Evolutionary conservation across 2,113 vertebrate genomes (phyloP).

Genomic region (Megaptera novaeangliae): DNA sequence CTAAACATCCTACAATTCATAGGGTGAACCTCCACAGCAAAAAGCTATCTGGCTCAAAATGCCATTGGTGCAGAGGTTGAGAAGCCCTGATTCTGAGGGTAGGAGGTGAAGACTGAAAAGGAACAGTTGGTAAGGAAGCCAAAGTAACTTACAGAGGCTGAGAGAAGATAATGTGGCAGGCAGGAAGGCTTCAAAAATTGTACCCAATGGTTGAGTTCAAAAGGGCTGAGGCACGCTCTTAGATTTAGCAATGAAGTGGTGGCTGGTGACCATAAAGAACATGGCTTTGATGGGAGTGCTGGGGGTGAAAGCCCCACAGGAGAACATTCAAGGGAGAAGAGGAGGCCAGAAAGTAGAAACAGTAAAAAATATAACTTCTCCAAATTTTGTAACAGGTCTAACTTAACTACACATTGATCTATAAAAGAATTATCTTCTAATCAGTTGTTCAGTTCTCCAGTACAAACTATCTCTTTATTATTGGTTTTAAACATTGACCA

Average conservation of each 20-base stretch:
- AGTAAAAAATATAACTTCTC: not conserved
- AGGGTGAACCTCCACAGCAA: too few relatives aligned
- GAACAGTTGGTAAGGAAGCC: not conserved
- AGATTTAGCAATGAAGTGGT: not conserved
- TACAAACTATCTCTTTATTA: not conserved
- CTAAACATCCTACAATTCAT: too few relatives aligned
- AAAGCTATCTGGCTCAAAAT: too few relatives aligned
- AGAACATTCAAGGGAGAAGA: not conserved
- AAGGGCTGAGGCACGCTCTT: not conserved
- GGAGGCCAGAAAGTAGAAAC: not conserved
- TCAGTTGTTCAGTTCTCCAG: not conserved
- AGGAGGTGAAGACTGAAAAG: not conserved
- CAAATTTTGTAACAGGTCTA: not conserved
- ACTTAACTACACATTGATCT: not conserved
- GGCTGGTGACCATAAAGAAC: not conserved
- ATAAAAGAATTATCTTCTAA: not conserved
- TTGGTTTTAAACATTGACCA: not conserved
- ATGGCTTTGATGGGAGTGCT: not conserved
- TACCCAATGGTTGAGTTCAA: not conserved
- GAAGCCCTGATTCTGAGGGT: too few relatives aligned
- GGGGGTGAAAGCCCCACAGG: not conserved
- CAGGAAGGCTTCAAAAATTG: not conserved
- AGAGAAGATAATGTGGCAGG: not conserved
- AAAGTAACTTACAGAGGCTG: not conserved
- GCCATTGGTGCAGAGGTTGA: too few relatives aligned